Percentiles rank a stretch among this genome's conserved stretches.
Conservation (phyloP, 2,888 invertebrate species). For the Tromatobia lineatoria region DNA sequence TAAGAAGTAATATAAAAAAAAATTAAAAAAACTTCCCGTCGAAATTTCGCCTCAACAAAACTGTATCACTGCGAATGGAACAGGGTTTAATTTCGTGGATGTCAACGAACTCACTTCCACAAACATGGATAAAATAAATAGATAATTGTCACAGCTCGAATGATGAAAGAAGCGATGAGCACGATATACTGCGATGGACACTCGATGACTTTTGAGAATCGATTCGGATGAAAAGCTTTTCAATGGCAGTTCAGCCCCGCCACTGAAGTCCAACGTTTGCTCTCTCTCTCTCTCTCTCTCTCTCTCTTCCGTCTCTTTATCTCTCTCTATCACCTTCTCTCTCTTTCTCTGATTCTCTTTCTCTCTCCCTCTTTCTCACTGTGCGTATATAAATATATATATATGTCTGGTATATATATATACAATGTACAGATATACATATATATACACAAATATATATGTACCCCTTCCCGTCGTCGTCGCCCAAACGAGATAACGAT, state of each 20-base stretch:
- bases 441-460: too few species aligned
- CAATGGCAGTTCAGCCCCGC: conserved; percentile 55
- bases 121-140: conserved; percentile 9
- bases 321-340: too few species aligned
- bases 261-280: conserved; percentile 40
- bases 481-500: conserved; percentile 62
- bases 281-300: conserved; percentile 22
- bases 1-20: neutral
- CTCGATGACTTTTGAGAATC: conserved; percentile 68
- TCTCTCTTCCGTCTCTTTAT: too few species aligned
- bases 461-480: conserved; percentile 43
- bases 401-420: too few species aligned
- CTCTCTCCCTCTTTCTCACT: neutral
- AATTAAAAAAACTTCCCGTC: neutral
- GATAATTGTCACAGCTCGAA: neutral
- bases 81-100: neutral
- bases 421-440: too few species aligned
- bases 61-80: neutral
- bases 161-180: neutral
- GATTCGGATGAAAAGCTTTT: conserved; percentile 61
- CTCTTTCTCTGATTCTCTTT: neutral
- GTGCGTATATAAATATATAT: neutral
- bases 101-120: neutral
- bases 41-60: neutral
- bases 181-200: conserved; percentile 54